A percentile compares a stretch with the other conserved stretches of the same genome.
phyloP scores from a whole-genome alignment of 2,888 invertebrate species.

The Fragum sueziense region DNA sequence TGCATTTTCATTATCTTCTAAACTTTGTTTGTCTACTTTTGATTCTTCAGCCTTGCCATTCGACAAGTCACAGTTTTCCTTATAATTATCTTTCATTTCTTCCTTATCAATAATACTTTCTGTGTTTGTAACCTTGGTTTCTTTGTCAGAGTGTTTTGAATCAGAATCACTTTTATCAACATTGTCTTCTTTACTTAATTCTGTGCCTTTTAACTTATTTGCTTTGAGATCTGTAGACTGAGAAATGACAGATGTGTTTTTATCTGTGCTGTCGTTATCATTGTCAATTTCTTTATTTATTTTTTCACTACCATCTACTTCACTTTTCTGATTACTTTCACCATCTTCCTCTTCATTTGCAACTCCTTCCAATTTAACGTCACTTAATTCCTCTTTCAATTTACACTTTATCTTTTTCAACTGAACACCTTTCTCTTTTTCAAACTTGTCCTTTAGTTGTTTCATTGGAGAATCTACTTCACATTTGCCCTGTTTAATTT shows the following conservation, averaged over 20 bases:
- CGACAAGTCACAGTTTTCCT: too few species aligned
- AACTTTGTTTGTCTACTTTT: too few species aligned
- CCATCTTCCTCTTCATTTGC: neutral
- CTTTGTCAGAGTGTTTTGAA: neutral
- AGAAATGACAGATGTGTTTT: too few species aligned
- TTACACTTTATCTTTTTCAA: constrained; percentile 72
- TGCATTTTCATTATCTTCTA: neutral
- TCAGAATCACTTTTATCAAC: constrained; percentile 13
- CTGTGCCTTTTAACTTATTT: too few species aligned
- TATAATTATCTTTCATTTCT: too few species aligned
- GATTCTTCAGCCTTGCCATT: too few species aligned
- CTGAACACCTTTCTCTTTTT: constrained; percentile 58
- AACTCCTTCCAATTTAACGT: neutral
- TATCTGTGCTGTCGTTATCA: neutral
- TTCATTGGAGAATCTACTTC: constrained; percentile 50
- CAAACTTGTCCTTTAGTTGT: constrained; percentile 54
- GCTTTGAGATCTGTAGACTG: too few species aligned
- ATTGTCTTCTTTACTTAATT: neutral
- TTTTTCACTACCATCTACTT: neutral
- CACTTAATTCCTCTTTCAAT: constrained; percentile 66
- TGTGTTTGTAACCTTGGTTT: neutral
- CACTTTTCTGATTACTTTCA: neutral
- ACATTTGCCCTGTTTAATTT: constrained; percentile 44
- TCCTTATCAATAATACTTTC: neutral
- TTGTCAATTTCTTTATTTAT: constrained; percentile 7